Conservation (phyloP, 1,140 invertebrate species). For the Pseudomyrmex flavicornis region DNA sequence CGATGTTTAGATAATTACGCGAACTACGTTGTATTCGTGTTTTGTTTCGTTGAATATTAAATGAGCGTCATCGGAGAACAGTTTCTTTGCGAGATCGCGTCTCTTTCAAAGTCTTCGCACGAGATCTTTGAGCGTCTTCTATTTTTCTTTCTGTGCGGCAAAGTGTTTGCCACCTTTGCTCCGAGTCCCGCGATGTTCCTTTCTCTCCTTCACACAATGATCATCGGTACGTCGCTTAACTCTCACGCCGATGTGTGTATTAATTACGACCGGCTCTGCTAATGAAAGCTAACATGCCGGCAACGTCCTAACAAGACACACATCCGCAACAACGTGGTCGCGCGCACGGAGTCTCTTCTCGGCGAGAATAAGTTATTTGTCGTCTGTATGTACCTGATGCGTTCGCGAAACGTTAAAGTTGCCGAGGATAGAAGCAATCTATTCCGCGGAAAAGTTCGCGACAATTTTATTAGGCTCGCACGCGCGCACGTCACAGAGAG, state of each 20-base stretch:
- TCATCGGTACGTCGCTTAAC: constrained; percentile 52
- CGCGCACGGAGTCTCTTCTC: neutral
- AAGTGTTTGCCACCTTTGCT: constrained; percentile 72
- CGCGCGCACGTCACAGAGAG: neutral
- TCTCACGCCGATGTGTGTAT: constrained; percentile 54
- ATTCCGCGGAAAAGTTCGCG: neutral
- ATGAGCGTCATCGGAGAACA: neutral
- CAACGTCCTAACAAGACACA: constrained; percentile 16
- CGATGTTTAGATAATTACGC: neutral
- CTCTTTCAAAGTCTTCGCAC: constrained; percentile 58
- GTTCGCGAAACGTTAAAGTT: neutral
- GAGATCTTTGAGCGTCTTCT: no score
- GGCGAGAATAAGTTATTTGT: neutral
- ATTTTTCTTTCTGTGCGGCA: neutral
- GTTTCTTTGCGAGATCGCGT: neutral
- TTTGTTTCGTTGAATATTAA: neutral
- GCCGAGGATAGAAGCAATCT: neutral
- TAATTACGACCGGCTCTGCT: constrained; percentile 49
- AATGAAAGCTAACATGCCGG: constrained; percentile 40
- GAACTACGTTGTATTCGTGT: neutral
- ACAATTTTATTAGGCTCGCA: neutral
- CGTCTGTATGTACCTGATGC: neutral
- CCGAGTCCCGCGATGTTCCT: constrained; percentile 68
- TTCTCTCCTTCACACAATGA: constrained; percentile 76
- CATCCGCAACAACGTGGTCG: constrained; percentile 17